Base-by-base conservation (phyloP, 2,797 vertebrate genomes). In the Cynopterus sphinx region DNA sequence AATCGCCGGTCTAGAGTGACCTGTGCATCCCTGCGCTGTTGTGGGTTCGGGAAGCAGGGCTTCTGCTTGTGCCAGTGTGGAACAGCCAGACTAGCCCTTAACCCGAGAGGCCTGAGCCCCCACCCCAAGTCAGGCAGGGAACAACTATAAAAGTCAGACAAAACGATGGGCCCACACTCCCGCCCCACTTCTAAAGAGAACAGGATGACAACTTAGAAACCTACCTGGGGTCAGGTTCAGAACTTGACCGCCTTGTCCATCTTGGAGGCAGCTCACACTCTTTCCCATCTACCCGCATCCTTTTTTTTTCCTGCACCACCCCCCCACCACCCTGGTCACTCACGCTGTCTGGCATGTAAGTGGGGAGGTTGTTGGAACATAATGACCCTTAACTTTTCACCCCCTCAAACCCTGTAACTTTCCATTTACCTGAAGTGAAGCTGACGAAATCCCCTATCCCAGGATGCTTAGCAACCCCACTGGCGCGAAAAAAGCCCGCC, bases 101-200 rank as follows among this genome's bases (percentile, higher is more conserved):
- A 39, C 12, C 31, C 36, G 31, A 26, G 46, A 43, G 5, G 21
- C 31, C 33, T 0, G 2, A 33, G 11, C 0, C 36, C 31, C 10
- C 4, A 3, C 19, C 12, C 33, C 0, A 0, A 2, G 24, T 24
- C 6, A 83, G 75, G 49, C 22, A 78, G 57, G 78, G 79, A 74
- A 74, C 16, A 31, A 16, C 43, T 46, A 10, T 12, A 55, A 90
- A 74, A 39, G 59, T 55, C 78, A 57, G 78, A 46, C 51, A 36
- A 49, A 94, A 68, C 43, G 51, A n/a, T 4, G 11, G 36, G 12
- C 0, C 12, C 16, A 11, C 1, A 6, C 31, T 21, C 55, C 33
- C 36, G 57, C 3, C 31, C 2, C 51, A 15, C 59, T 79, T 78
- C 71, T 31, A 31, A 33, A 86, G 53, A 67, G 57, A 59, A 9